Base-by-base conservation (phyloP, 2,113 vertebrate species). In the Ranitomeya imitator region DNA sequence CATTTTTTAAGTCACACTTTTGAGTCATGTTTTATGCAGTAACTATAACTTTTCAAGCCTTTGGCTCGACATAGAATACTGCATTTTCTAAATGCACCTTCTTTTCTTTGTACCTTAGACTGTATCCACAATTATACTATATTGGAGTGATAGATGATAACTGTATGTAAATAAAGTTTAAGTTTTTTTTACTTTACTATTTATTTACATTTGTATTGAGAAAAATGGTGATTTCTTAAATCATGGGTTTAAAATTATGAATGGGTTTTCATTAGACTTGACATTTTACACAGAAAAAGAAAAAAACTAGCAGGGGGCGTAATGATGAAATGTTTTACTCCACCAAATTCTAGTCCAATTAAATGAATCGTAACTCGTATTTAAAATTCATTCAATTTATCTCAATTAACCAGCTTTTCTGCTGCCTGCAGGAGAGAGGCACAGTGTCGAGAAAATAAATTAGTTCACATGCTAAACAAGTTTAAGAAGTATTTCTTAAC, bases 331-430 rank as follows among this genome's bases (percentile, higher is more conserved):
- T 86, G 76, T 61, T 78, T 86, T 67, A 37, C 85, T 86, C n/a
- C 2, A 79, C 31, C 31, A 65, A 79, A 79, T 86, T 45, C 37
- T 73, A 79, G 76, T 79, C 85, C 74, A 86, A 86, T 86, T 86
- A 79, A 86, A 80, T 86, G 60, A 86, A 79, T 78, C 23, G 59
- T 86, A 79, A 69, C 77, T 69, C 61, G 67, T 79, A 86, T 86
- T 86, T 86, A 79, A 86, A 86, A 86, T 86, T 86, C 76, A 86
- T 86, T 79, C 85, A 79, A 79, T 86, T 86, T 86, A 77, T 86
- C 85, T 79, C 60, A 86, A 86, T 86, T 86, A 86, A 86, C 60
- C 65, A 31, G 76, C 65, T 79, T 67, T 60, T 80, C 76, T 79
- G 67, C 85, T 69, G 85, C 85, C 76, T 55, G 51, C 85, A 86